Evolutionary conservation across 2,113 vertebrate species (phyloP), one percentile per base, ranked within the genome.

Genomic region (Sphaerodactylus townsendi): DNA sequence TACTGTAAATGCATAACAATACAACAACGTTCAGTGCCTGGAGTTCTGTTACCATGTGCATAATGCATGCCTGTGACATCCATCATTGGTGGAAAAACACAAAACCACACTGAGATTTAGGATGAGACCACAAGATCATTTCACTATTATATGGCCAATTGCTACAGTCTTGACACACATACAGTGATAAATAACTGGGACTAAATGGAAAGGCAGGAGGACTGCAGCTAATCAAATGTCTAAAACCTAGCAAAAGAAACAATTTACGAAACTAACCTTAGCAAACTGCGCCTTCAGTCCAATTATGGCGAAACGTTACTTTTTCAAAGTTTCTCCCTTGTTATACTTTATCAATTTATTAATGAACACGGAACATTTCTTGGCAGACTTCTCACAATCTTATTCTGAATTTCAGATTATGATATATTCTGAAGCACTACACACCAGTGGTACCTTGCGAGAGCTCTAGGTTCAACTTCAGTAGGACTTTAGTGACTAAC

Each of bases 81-180:
- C 91, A 93, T 93, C 92, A 91, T 85, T 93, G 86, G 84, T 94
- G 88, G 88, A 84, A 86, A 92, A 92, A 90, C 84, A 80, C 79
- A 90, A 89, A 93, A 84, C 86, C 90, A 86, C 90, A 91, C 30
- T 77, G 78, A 85, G 91, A 93, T 91, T 93, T 85, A 76, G 77
- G 87, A 93, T 90, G 92, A 94, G 90, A 92, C 91, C 93, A 93
- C 90, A 89, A 2, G 88, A 92, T 87, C 87, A 92, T 94, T 90
- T 90, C 88, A 86, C 87, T 88, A 53, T 89, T 90, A 94, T 93
- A 89, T 93, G 93, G 91, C 85, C 89, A 91, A 25, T 62, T 62
- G 59, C 59, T 62, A 6, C 59, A 28, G 59, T 62, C 59, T 62
- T 62, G 59, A 62, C 59, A 62, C 59, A 8, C 59, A 90, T 88